Evolutionary conservation across 2,797 vertebrate genomes (phyloP), one percentile per base, ranked within the genome.

Genomic region (Notoglanidium macrostoma): DNA sequence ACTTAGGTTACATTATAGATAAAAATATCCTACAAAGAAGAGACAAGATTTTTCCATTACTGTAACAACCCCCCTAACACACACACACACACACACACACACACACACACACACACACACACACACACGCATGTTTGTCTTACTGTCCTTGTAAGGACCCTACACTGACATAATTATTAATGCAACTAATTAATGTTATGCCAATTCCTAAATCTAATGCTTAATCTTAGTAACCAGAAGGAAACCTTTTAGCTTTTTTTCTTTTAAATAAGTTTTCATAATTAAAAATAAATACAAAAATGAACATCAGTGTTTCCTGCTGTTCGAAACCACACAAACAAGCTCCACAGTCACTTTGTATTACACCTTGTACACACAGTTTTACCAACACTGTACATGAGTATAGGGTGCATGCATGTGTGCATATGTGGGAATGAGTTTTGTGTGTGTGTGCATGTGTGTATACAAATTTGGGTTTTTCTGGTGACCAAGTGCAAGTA

Each of bases 41-140:
- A 46, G 11, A 29, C 79, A 63, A 9, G 57, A 46, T n/a, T 63
- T 46, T 81, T 63, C 57, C 59, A 81, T 81, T 63, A 81, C 79
- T 46, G 26, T 15, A 63, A 14, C 26, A 19, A 51, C 17, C 76
- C 10, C 74, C 3, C n/a, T 19, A 14, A 61, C 55, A 63, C 79
- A 46, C 57, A 46, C 35, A 46, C 32, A 9, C 74, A 29, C 11
- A 29, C 73, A 76, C 44, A 29, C 44, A 73, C 70, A 73, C 19
- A 74, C 9, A 46, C 40, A 40, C 68, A 70, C 32, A 32, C 29
- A 68, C 29, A 73, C 40, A 23, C 17, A 23, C 70, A 40, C 67
- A 35, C 17, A 49, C 9, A 26, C 40, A 70, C 29, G 5, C 68
- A 40, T 49, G 46, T 49, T 54, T 26, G 35, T 40, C 35, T 61